Base-by-base conservation (phyloP, 1,140 invertebrate genomes). In the Orius laevigatus region DNA sequence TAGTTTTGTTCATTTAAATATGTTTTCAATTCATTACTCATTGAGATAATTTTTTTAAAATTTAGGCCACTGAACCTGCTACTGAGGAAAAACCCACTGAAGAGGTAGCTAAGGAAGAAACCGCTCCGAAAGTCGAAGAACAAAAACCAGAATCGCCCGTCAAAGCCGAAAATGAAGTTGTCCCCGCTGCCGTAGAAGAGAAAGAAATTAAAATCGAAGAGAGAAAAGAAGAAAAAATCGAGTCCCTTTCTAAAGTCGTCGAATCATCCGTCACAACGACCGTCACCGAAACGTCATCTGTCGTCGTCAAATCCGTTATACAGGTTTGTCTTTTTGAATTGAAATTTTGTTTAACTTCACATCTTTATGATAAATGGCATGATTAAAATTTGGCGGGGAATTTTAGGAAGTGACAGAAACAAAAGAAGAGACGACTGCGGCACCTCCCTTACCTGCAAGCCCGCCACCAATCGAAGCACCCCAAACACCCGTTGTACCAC, bases 391-490 rank as follows among this genome's bases (percentile, higher is more conserved):
- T 38, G 15, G 36, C n/a, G 15, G 36, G 36, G 15, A 34, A 38
- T 16, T 38, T 38, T 16, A 45, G 16, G 19, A 40, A 33, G 49
- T 51, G 11, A 34, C 33, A 1, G 46, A 51, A 38, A 34, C 19
- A 14, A 47, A 49, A 31, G 42, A 39, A 9, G 55, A 54, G 32
- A 50, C 46, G 9, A 44, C 48, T 19, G 31, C 33, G 6, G 51
- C 55, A 15, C 55, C 55, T 33, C 55, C 55, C 8, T 45, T 56
- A n/a, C 55, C 55, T 9, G 47, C 47, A 16, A 54, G 52, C 36
- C 55, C 55, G 5, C 55, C 55, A 48, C 55, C 55, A 9, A 54
- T 53, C 46, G 55, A 56, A 39, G 55, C 52, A 5, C 55, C 55
- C 14, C 54, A 52, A 51, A 56, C 55, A 32, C 55, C 55, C 10